A percentile compares a stretch with the other conserved stretches of the same genome.
Conservation (phyloP, 92 coral and sea anemone species). For the Zoanthus sansibaricus region DNA sequence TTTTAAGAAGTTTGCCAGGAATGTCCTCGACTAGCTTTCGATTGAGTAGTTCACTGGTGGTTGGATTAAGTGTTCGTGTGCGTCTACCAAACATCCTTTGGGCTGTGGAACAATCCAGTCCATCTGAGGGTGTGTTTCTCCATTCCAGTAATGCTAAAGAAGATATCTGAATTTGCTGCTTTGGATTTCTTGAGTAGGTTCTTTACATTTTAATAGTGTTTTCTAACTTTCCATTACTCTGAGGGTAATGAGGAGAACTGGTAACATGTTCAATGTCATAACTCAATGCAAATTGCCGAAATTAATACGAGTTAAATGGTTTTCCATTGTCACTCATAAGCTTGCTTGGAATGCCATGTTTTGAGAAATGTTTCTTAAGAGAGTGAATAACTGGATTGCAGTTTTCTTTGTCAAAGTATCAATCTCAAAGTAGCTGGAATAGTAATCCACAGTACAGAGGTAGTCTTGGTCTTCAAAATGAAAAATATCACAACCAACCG, state of each 20-base stretch:
- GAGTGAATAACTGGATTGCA: conserved; percentile 4
- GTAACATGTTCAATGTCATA: conserved; percentile 12
- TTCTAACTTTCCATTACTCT: background rate
- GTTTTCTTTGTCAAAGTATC: conserved; percentile 20
- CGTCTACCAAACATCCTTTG: no score
- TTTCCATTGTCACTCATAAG: conserved; percentile 1
- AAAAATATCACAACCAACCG: background rate
- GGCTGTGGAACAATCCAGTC: no score
- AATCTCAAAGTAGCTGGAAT: background rate
- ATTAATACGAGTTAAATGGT: background rate
- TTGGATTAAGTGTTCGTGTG: no score
- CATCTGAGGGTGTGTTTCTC: no score
- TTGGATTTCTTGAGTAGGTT: background rate
- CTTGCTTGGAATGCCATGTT: conserved; percentile 5
- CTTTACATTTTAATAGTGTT: background rate
- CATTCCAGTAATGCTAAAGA: no score
- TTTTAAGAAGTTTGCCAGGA: no score
- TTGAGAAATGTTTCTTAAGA: conserved; percentile 18
- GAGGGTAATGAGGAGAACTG: background rate
- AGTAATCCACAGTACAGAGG: background rate
- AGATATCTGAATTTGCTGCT: background rate
- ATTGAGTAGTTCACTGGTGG: no score
- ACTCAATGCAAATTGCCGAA: background rate
- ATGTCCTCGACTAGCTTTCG: no score
- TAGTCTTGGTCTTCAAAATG: background rate